Percentiles rank a stretch among this genome's conserved stretches.
Conservation (phyloP, 2,113 vertebrate genomes). For the Rafetus swinhoei region DNA sequence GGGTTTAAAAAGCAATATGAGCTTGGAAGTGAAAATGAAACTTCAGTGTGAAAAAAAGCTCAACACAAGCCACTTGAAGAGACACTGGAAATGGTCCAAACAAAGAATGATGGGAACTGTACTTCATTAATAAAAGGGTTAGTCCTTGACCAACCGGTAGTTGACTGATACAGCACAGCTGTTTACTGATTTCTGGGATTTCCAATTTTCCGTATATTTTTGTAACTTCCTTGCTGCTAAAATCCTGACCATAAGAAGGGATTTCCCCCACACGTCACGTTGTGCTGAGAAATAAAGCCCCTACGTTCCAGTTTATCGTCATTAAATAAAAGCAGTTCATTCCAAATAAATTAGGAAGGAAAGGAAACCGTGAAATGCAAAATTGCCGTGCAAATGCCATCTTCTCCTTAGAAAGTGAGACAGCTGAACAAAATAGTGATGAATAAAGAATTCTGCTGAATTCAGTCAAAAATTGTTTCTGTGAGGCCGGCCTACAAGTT, state of each 20-base stretch:
- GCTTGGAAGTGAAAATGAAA: neutral
- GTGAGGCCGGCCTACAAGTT: neutral
- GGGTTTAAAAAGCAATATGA: neutral
- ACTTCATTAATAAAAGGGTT: neutral
- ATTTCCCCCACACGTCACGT: constrained; percentile 16
- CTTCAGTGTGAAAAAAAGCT: accelerated
- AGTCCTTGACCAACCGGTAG: constrained; percentile 12
- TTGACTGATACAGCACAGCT: constrained; percentile 8
- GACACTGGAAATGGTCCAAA: neutral
- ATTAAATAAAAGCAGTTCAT: neutral
- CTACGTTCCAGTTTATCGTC: neutral
- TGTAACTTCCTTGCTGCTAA: constrained; percentile 36
- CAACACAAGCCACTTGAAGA: neutral
- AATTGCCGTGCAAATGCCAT: neutral
- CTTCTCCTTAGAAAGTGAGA: neutral
- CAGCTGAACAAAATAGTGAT: accelerated
- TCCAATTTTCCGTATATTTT: constrained; percentile 24
- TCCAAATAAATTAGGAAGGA: neutral
- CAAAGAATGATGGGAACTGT: neutral
- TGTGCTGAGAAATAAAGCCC: constrained; percentile 13
- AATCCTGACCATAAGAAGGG: neutral
- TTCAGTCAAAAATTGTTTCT: neutral
- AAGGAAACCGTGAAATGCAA: neutral
- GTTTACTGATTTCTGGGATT: constrained; percentile 27
- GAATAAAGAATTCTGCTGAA: accelerated